These are phyloP conservation scores for Phenganax stokvisi DNA, from an alignment of 92 coral and sea anemone species.

Conservation along the genomic window DNA sequence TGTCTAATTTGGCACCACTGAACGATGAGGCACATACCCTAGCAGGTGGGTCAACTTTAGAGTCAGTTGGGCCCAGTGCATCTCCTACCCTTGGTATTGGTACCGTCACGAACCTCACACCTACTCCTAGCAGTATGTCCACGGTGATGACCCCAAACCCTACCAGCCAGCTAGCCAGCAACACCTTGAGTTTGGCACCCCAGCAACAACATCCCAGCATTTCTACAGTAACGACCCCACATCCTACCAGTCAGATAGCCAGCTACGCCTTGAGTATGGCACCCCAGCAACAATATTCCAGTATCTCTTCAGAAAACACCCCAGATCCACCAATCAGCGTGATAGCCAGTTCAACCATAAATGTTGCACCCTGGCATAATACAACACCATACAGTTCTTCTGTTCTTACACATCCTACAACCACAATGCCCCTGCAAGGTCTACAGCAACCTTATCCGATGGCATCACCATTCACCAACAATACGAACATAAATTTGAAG, in stretches of 20 bases:
- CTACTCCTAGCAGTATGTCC: neutral
- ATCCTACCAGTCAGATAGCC: neutral
- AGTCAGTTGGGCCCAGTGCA: too few species aligned
- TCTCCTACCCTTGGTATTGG: neutral
- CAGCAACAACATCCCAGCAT: neutral
- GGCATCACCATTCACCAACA: neutral
- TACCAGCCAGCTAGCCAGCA: neutral
- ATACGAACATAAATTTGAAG: conserved; percentile 26
- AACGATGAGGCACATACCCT: too few species aligned
- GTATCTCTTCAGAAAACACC: neutral
- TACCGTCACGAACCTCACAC: neutral
- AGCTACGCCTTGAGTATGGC: neutral
- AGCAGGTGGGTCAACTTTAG: too few species aligned
- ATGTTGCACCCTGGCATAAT: neutral
- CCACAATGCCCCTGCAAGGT: neutral
- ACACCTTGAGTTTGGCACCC: neutral
- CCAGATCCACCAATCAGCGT: neutral
- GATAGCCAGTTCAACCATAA: neutral
- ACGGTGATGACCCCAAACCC: neutral
- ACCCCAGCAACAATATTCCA: neutral
- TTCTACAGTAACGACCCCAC: neutral
- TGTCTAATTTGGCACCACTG: neutral
- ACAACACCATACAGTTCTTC: conserved; percentile 1
- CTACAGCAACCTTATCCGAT: neutral
- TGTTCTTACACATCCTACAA: neutral